A percentile compares a stretch with the other conserved stretches of the same genome.
These are phyloP conservation scores for Karalla daura DNA, from an alignment of 2,797 vertebrate species.

Conservation along the genomic window DNA sequence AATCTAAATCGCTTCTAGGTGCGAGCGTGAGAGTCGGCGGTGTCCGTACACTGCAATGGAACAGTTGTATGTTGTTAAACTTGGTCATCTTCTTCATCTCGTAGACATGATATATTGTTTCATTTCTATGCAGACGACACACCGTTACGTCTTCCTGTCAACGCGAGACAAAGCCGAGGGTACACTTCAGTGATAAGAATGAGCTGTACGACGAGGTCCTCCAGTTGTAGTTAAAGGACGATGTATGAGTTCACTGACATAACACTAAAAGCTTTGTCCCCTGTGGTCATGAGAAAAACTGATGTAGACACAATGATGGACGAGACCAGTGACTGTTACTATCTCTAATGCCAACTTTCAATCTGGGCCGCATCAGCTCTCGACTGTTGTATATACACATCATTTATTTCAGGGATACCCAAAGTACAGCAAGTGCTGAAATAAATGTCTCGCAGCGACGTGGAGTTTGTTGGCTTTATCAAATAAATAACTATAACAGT, in stretches of 20 bases:
- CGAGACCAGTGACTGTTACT: constrained; percentile 1
- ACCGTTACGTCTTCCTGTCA: neutral
- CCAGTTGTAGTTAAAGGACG: neutral
- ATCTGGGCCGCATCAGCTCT: constrained; percentile 33
- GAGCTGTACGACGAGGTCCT: neutral
- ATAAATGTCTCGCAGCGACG: constrained; percentile 16
- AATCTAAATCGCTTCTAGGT: too few relatives aligned
- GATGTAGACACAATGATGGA: constrained; percentile 8
- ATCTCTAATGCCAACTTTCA: constrained; percentile 20
- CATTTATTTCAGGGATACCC: constrained; percentile 24
- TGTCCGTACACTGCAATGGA: too few relatives aligned
- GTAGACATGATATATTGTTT: neutral
- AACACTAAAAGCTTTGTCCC: constrained; percentile 3
- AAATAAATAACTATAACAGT: constrained; percentile 27
- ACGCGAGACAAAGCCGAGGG: neutral
- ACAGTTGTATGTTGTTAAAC: neutral
- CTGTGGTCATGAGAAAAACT: constrained; percentile 4
- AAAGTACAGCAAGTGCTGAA: constrained; percentile 28
- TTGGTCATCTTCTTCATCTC: neutral
- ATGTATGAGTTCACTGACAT: neutral
- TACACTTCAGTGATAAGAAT: neutral
- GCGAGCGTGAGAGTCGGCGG: too few relatives aligned
- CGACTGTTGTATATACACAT: constrained; percentile 12
- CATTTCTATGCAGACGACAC: constrained; percentile 14
- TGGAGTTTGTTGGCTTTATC: constrained; percentile 24